Conservation (phyloP, 2,113 vertebrate genomes). For the Cathartes aura region DNA sequence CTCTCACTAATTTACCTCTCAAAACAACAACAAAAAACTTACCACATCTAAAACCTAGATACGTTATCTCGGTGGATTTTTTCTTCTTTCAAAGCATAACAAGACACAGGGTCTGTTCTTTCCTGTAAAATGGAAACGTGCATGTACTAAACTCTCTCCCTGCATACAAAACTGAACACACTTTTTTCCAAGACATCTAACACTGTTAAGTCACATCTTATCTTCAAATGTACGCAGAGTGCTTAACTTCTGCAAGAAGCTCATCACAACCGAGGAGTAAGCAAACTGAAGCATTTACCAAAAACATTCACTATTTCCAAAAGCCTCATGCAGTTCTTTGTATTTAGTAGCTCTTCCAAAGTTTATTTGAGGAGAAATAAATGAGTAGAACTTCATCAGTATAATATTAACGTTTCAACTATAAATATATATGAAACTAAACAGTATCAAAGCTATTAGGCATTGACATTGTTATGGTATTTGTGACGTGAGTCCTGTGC, state of each 20-base stretch:
- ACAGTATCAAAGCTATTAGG: accelerated
- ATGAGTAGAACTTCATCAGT: accelerated
- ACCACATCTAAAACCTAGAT: background rate
- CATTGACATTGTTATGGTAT: too few relatives aligned
- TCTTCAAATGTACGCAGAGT: background rate
- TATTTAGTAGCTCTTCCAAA: background rate
- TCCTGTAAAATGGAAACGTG: background rate
- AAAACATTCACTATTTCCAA: background rate
- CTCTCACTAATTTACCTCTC: background rate
- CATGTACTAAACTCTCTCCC: background rate
- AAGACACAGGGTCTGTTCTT: background rate
- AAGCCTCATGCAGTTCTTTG: background rate
- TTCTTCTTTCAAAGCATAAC: background rate
- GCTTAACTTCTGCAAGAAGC: background rate
- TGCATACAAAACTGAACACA: accelerated
- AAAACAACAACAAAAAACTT: background rate
- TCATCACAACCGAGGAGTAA: background rate
- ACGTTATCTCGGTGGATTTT: accelerated
- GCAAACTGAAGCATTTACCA: background rate
- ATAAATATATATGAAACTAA: background rate
- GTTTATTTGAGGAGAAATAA: background rate
- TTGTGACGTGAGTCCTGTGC: accelerated
- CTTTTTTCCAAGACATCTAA: background rate
- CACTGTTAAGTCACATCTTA: background rate
- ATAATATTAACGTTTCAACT: background rate